These are phyloP conservation scores for Limnephilus lunatus DNA, from an alignment of 2,888 invertebrate species.

Conservation along the genomic window DNA sequence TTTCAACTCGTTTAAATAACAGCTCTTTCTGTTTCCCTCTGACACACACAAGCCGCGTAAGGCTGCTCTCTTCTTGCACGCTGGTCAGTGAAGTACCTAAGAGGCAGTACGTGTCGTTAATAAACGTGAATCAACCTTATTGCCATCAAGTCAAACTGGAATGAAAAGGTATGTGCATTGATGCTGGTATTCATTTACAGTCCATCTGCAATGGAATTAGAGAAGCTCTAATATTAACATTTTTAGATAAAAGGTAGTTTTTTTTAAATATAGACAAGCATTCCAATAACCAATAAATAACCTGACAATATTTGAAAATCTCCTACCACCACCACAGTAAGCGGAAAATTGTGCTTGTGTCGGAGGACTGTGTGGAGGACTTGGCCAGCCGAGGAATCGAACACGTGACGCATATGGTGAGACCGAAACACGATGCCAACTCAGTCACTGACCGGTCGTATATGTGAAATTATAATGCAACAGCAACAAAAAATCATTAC, in stretches of 20 bases:
- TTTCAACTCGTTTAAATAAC: constrained; percentile 54
- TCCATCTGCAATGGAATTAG: background rate
- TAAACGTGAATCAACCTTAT: constrained; percentile 63
- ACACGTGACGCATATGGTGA: too few relatives aligned
- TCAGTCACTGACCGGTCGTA: too few relatives aligned
- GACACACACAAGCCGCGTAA: background rate
- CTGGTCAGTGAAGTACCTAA: background rate
- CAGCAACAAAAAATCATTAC: background rate
- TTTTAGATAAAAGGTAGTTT: too few relatives aligned
- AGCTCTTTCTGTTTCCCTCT: constrained; percentile 31
- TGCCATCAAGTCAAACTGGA: constrained; percentile 31
- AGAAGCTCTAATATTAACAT: background rate
- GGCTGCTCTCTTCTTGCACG: constrained; percentile 27
- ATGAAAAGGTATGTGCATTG: constrained; percentile 63
- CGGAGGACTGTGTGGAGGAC: too few relatives aligned
- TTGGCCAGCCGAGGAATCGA: too few relatives aligned
- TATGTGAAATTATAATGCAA: background rate
- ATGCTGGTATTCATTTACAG: background rate
- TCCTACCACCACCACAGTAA: too few relatives aligned
- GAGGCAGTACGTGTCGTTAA: constrained; percentile 59
- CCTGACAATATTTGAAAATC: too few relatives aligned
- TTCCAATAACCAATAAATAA: too few relatives aligned
- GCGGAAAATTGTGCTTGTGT: too few relatives aligned
- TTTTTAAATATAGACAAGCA: too few relatives aligned
- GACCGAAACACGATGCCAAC: too few relatives aligned